Base-by-base conservation (phyloP, 2,113 vertebrate genomes). In the Edolisoma coerulescens region DNA sequence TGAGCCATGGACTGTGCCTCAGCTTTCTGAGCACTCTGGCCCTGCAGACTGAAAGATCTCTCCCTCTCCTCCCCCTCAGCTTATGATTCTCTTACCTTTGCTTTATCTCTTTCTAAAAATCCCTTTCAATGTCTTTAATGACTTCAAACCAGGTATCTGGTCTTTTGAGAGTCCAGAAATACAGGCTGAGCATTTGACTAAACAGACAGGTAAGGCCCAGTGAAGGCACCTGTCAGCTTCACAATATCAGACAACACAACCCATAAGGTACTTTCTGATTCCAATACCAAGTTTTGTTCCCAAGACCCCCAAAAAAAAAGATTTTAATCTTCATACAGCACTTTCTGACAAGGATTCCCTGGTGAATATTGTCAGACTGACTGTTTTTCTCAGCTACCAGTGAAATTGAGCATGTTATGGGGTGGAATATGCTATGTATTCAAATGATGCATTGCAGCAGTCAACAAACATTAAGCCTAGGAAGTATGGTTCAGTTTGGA, bases 301-400 rank as follows among this genome's bases (percentile, higher is more conserved):
- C 44, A 63, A 39, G 59, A 65, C 59, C 7, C 30, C 6, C 56
- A 59, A 53, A 73, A 59, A 33, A 53, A 56, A 61, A 89, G 5
- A 63, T 57, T 69, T 89, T 80, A 75, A 35, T 93, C 53, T 88
- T 82, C 2, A 1, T 67, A 56, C 44, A 52, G 24, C 30, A 59
- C 50, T 88, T 90, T 77, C 52, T 90, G 75, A 67, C 79, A 77
- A 77, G 63, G 79, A 86, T 94, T 92, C 47, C 67, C 60, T 6
- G 1, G 67, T 90, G 93, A 86, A 88, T 93, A 70, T 90, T 84
- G 64, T 85, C 83, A 84, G 37, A 67, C 16, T 2, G 37, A 39
- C 82, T 89, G 53, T 64, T 95, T 94, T 91, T 86, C 85, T 96
- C 79, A 90, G 76, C 47, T 84, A 28, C 71, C 60, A n/a, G 68